These are phyloP conservation scores for Mormyrus iriodes DNA, from an alignment of 2,113 vertebrate species.

Conservation along the genomic window DNA sequence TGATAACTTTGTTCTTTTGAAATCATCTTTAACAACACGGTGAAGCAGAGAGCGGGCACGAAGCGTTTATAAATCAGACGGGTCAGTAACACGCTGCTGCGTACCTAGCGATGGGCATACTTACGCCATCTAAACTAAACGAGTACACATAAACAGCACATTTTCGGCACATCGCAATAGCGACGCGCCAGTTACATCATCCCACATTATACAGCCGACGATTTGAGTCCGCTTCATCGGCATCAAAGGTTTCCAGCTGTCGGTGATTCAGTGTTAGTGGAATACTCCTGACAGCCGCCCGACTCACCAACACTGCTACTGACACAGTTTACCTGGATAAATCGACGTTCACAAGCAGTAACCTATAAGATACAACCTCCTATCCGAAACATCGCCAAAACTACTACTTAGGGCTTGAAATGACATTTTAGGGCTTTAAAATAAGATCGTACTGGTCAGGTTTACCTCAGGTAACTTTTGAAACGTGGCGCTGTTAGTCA, in stretches of 20 bases:
- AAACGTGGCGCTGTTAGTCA: not conserved
- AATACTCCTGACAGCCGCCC: too few relatives aligned
- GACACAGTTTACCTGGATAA: not conserved
- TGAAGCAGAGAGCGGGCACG: not conserved
- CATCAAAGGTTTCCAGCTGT: not conserved
- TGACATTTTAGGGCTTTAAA: not conserved
- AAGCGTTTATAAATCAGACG: not conserved
- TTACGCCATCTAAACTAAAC: not conserved
- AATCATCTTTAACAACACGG: constrained; percentile 21
- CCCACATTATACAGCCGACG: not conserved
- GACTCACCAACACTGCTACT: not conserved
- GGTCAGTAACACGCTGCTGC: not conserved
- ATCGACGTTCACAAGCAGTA: too few relatives aligned
- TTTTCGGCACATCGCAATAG: not conserved
- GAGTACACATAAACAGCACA: not conserved
- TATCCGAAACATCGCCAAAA: not conserved
- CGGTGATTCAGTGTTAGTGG: not conserved
- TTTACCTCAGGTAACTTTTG: not conserved
- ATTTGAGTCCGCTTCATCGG: not conserved
- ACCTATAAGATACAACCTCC: not conserved
- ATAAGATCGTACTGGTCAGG: not conserved
- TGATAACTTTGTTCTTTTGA: constrained; percentile 41
- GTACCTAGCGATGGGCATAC: not conserved
- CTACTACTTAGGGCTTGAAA: not conserved
- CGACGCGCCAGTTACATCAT: not conserved